Conservation (phyloP, 1,140 invertebrate genomes). For the Psilanteris sp. region DNA sequence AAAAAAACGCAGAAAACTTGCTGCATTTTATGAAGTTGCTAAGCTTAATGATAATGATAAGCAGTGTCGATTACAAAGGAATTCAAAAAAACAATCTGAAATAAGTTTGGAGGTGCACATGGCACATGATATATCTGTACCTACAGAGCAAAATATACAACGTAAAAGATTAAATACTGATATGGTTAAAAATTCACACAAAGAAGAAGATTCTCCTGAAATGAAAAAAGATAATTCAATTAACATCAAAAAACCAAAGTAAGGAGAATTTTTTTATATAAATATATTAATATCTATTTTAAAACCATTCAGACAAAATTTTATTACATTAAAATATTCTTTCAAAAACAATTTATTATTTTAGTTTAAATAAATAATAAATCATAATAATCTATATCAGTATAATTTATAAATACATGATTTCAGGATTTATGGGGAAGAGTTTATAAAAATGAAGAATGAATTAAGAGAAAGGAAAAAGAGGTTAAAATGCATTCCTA, state of each 20-base stretch:
- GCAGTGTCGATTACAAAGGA: constrained; percentile 49
- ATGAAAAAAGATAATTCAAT: background rate
- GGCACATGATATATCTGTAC: background rate
- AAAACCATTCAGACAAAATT: background rate
- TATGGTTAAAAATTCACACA: background rate
- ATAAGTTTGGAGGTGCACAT: constrained; percentile 7
- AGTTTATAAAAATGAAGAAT: constrained; percentile 81
- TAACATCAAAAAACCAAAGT: constrained; percentile 34
- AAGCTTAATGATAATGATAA: constrained; percentile 83
- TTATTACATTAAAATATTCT: background rate
- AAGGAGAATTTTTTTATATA: background rate
- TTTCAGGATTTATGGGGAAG: constrained; percentile 73
- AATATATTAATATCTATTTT: background rate
- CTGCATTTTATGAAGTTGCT: constrained; percentile 82
- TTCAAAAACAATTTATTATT: background rate
- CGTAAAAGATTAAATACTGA: background rate
- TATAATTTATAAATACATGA: background rate
- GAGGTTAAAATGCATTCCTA: constrained; percentile 79
- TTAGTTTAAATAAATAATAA: background rate
- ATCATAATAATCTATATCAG: background rate
- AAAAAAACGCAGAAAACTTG: constrained; percentile 84
- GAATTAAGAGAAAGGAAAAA: constrained; percentile 81
- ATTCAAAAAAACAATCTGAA: constrained; percentile 20
- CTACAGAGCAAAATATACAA: background rate
- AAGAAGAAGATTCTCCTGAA: background rate